Percentiles rank a stretch among this genome's conserved stretches.
These are phyloP conservation scores for Columba guinea DNA, from an alignment of 2,797 vertebrate species.

Conservation along the genomic window DNA sequence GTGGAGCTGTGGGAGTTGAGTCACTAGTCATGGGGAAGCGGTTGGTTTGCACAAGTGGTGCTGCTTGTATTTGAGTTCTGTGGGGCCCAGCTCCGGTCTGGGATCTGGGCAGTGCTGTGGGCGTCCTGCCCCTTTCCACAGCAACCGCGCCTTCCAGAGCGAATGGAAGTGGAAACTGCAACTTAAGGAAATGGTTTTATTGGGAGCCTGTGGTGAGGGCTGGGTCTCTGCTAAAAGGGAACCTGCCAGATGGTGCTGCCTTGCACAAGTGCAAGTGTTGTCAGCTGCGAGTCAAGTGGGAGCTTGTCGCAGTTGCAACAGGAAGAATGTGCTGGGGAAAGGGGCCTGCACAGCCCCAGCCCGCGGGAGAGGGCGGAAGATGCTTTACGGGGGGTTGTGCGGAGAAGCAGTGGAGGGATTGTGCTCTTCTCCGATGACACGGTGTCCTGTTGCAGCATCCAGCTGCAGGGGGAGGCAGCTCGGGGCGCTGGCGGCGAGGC, in stretches of 20 bases:
- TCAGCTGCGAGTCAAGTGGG: constrained; percentile 40
- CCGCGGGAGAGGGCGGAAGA: background rate
- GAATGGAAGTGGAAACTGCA: background rate
- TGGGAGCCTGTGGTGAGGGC: background rate
- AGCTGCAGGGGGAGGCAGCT: background rate
- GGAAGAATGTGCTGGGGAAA: constrained; percentile 26
- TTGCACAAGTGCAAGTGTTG: background rate
- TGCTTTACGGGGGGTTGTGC: background rate
- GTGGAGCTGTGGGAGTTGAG: background rate
- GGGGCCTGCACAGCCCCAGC: background rate
- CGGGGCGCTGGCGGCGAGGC: background rate
- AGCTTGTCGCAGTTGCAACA: constrained; percentile 29
- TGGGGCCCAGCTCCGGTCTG: background rate
- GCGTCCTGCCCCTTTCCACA: background rate
- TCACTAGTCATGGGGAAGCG: background rate
- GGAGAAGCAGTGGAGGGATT: background rate
- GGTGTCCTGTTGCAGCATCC: constrained; percentile 63
- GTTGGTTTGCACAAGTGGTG: background rate
- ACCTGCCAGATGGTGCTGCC: constrained; percentile 24
- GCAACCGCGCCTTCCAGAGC: background rate
- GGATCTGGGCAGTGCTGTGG: background rate
- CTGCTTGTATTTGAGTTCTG: background rate
- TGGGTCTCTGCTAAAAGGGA: background rate
- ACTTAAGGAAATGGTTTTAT: background rate
- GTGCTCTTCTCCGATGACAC: constrained; percentile 14